Percentiles rank a stretch among this genome's conserved stretches.
These are phyloP conservation scores for Cassiopea andromeda DNA, from an alignment of 30 jellyfish, hydroid and myxozoan species.

Conservation along the genomic window DNA sequence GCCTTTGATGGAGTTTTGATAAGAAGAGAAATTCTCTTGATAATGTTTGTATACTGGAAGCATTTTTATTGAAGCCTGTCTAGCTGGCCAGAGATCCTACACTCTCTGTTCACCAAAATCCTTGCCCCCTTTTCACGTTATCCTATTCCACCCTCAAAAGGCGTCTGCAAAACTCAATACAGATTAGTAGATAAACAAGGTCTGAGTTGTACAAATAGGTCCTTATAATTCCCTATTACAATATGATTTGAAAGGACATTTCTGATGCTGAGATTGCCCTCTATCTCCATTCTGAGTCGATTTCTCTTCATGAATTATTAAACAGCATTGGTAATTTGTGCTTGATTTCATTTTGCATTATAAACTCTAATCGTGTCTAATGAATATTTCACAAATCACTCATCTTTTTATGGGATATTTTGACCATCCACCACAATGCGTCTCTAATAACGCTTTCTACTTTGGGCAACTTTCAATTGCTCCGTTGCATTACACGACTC, in stretches of 20 bases:
- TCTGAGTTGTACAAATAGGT: background rate
- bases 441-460: background rate
- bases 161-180: background rate
- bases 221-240: background rate
- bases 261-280: background rate
- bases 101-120: too few relatives aligned
- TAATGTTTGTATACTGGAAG: too few relatives aligned
- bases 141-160: too few relatives aligned
- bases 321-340: background rate
- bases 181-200: background rate
- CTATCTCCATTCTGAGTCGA: background rate
- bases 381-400: conserved; percentile 11
- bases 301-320: background rate
- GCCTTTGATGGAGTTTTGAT: too few relatives aligned
- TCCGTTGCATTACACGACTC: background rate
- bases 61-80: too few relatives aligned
- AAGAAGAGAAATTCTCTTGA: too few relatives aligned
- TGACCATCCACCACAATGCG: conserved; percentile 3
- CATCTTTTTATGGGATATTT: background rate
- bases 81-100: too few relatives aligned
- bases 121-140: too few relatives aligned
- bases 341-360: conserved; percentile 35
- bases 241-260: background rate
- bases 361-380: background rate
- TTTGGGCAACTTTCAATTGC: background rate